Evolutionary conservation across 2,797 vertebrate species (phyloP), one percentile per base, ranked within the genome.

Genomic region (Leptodactylus fallax): DNA sequence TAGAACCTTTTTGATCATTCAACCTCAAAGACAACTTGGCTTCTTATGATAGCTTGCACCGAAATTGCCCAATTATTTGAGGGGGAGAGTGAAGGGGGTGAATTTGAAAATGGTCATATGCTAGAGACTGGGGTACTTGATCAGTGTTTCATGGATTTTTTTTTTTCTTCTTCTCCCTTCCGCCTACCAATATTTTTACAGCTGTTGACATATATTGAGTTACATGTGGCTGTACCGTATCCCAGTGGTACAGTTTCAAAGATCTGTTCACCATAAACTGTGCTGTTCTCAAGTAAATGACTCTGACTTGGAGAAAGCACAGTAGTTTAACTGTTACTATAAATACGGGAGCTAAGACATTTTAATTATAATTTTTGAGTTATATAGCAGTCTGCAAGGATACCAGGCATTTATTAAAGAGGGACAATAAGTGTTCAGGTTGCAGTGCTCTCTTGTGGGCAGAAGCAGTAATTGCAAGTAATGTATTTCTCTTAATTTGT

Each of bases 191-290:
- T 96, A 95, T 97, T 96, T 96, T 95, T 95, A 95, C 97, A 97
- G 96, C 96, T 97, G 96, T 96, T 96, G 95, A 95, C 95, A 93
- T 94, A 95, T 96, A 96, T 97, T 96, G 94, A 96, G 96, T 97
- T 97, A 96, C 96, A 93, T 95, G 94, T 96, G 96, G 95, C 91
- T 94, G 92, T 93, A 95, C 95, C 94, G 90, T 94, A 95, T 97
- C 96, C 96, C 95, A 89, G 91, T 86, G 95, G 95, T 94, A 93
- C 93, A 92, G 93, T 95, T 96, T 94, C 92, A 92, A 93, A 95
- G 94, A 95, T 96, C 95, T 96, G 96, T 95, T 96, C 95, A 94
- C 95, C 93, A 94, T 96, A 96, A 95, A 95, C 92, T 93, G 94
- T 92, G 93, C 93, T 94, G 93, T 94, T 95, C 93, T 93, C 93